phyloP scores from a whole-genome alignment of 2,113 vertebrate genomes.

The Otocyon megalotis region DNA sequence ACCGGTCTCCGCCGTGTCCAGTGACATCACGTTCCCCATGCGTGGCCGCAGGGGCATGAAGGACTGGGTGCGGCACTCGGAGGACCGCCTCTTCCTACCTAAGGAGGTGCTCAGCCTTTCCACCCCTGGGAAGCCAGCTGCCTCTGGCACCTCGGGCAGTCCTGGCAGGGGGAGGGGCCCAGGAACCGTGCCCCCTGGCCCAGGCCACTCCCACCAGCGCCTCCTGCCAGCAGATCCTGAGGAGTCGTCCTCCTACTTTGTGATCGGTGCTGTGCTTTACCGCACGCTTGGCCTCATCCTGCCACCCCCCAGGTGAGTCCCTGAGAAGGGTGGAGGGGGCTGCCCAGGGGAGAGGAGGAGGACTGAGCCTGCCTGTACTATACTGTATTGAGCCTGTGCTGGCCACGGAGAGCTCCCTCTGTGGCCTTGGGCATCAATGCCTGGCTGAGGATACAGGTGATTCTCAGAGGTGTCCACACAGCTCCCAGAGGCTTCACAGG shows the following conservation, averaged over 20 bases:
- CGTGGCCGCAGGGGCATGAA: conserved; percentile 98
- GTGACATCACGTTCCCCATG: conserved; percentile 99
- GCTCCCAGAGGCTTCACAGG: neutral
- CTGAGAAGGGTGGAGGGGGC: neutral
- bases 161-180: conserved; percentile 54
- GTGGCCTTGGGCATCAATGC: neutral
- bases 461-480: neutral
- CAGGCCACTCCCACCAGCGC: conserved; percentile 63
- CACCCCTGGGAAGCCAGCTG: conserved; percentile 88
- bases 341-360: neutral
- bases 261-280: conserved; percentile 97
- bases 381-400: neutral
- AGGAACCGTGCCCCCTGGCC: conserved; percentile 51
- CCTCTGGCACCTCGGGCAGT: neutral
- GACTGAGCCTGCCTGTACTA: neutral
- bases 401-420: neutral
- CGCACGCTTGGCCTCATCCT: conserved; percentile 96
- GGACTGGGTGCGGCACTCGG: conserved; percentile 97
- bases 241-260: conserved; percentile 94
- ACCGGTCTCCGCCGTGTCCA: conserved; percentile 97
- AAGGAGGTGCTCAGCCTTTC: conserved; percentile 96
- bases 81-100: conserved; percentile 98
- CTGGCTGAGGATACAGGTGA: neutral
- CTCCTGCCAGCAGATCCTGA: conserved; percentile 88
- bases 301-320: conserved; percentile 93